Conservation (phyloP, 2,797 vertebrate genomes). For the Lacerta bilineata region DNA sequence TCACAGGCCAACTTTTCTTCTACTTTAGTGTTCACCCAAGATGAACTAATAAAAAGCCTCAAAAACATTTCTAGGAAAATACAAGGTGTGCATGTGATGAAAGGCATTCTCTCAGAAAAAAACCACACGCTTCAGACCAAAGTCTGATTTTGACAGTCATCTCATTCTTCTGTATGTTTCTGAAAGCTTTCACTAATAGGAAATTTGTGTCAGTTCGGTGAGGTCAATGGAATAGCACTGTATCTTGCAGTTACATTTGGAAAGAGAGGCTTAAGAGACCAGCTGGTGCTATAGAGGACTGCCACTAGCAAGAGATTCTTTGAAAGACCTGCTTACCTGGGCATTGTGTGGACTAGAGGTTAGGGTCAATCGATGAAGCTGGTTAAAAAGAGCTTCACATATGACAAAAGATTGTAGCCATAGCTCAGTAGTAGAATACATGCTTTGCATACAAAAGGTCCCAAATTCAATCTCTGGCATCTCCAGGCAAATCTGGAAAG, state of each 20-base stretch:
- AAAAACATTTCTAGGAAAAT: constrained; percentile 3
- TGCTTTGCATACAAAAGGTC: neutral
- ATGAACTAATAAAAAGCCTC: constrained; percentile 13
- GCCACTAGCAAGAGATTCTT: neutral
- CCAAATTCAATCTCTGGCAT: no score
- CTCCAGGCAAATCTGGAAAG: no score
- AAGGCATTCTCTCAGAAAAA: constrained; percentile 1
- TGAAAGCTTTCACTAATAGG: constrained; percentile 12
- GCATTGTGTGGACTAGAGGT: neutral
- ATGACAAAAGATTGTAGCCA: neutral
- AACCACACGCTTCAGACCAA: neutral
- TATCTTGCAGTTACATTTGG: neutral
- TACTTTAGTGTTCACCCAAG: constrained; percentile 23
- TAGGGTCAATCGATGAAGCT: neutral
- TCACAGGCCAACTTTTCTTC: neutral
- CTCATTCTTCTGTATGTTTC: neutral
- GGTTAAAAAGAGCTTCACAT: neutral
- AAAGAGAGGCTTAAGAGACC: constrained; percentile 27
- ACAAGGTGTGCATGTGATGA: neutral
- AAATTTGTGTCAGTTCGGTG: constrained; percentile 13
- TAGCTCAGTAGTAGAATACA: no score
- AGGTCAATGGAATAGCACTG: constrained; percentile 1
- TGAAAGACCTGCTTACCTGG: neutral
- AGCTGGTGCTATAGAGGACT: rapidly evolving
- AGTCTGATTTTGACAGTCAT: constrained; percentile 5